These are phyloP conservation scores for Paramuricea clavata DNA, from an alignment of 92 coral and sea anemone genomes.

Conservation along the genomic window DNA sequence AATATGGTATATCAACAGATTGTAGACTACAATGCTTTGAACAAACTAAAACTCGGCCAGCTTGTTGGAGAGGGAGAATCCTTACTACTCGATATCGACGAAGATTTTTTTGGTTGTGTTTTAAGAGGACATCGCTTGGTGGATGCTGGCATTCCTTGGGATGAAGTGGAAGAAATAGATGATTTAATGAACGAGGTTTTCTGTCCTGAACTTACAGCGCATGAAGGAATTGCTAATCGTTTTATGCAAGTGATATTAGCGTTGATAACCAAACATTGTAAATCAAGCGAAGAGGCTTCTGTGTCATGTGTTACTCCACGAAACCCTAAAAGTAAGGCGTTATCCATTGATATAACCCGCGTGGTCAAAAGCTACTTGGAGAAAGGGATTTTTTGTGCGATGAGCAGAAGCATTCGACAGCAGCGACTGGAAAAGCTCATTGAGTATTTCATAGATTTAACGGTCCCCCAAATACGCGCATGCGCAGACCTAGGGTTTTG, in stretches of 20 bases:
- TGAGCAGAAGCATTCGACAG: neutral
- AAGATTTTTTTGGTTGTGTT: constrained; percentile 49
- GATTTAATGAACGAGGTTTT: constrained; percentile 9
- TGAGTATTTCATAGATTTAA: neutral
- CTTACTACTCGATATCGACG: constrained; percentile 43
- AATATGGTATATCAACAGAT: constrained; percentile 9
- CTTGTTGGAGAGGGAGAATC: constrained; percentile 34
- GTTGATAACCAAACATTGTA: constrained; percentile 1
- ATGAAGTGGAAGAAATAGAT: constrained; percentile 11
- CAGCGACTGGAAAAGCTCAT: constrained; percentile 2
- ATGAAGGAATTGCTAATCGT: constrained; percentile 15
- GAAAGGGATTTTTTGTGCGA: constrained; percentile 4
- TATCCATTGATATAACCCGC: neutral
- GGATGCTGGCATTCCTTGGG: constrained; percentile 23
- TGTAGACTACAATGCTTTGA: constrained; percentile 20
- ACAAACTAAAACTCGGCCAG: constrained; percentile 6
- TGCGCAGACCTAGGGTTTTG: constrained; percentile 26
- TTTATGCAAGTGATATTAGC: constrained; percentile 6
- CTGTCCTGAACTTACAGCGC: neutral
- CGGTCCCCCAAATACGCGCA: constrained; percentile 1
- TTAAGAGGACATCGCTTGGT: constrained; percentile 20
- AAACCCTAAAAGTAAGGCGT: neutral
- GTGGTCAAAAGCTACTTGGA: neutral
- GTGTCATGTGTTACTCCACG: constrained; percentile 19
- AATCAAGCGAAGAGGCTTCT: neutral